Evolutionary conservation across 2,888 invertebrate species (phyloP), one percentile per base, ranked within the genome.

Genomic region (Tenthredo scrophulariae): DNA sequence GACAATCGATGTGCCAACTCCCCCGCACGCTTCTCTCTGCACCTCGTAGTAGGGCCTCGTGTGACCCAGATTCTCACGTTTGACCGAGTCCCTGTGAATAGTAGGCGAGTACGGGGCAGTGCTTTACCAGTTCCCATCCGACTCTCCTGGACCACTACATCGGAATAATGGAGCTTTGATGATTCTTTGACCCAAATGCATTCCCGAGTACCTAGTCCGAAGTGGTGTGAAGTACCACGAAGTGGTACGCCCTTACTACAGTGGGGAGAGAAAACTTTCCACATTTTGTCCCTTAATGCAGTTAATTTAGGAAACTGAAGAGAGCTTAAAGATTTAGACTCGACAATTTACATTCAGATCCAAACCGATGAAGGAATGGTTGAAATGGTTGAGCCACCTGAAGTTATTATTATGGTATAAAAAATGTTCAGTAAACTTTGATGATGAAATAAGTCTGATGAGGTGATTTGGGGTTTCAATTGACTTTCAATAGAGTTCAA

Each of bases 111-210:
- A 79, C 22, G 40, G 79, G 79, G 58, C 79, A 62, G 58, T 77
- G 77, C 77, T 77, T 54, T 54, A 77, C 77, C 77, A 54, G 77
- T 40, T 40, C 58, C 62, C 79, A 79, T 79, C 46, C 79, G 79
- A 54, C 79, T 79, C 54, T 79, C 58, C 50, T 22, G 79, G 58
- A 40, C 79, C 79, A 79, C 79, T 79, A 62, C 79, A 79, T 79
- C 84, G 29, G 84, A 84, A 84, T 84, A 84, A 84, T 84, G 84
- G 84, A 72, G 84, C 84, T 72, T 84, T 84, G 84, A 84, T 58
- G 84, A 84, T 84, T 74, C 84, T 84, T 74, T 84, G 84, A 84
- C 84, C 84, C 84, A 84, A 72, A 84, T 84, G 79, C 79, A 79
- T 79, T 79, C 79, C 79, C 62, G 62, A 79, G 79, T 79, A 62